Base-by-base conservation (phyloP, 2,797 vertebrate genomes). In the Falco rusticolus region DNA sequence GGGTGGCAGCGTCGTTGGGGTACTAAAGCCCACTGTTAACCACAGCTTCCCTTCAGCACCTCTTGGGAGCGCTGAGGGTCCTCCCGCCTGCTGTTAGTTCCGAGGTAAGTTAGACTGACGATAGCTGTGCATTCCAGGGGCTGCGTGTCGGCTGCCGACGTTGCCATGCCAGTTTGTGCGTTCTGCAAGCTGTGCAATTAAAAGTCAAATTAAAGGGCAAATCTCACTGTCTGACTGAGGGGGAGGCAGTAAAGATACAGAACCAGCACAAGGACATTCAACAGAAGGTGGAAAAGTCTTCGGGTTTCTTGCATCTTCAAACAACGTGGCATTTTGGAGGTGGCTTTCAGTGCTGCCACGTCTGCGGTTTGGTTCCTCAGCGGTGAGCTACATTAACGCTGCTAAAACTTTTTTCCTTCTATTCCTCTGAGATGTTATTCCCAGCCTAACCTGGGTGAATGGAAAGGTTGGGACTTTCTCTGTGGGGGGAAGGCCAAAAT, bases 1-100 rank as follows among this genome's bases (percentile, higher is more conserved):
- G 50, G 57, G 9, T 9, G 43, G 14, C 13, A 12, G 5, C 0
- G 6, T 9, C 12, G 20, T 13, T 15, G 26, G 33, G 33, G 6
- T 14, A 6, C 26, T 25, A 70, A 51, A 47, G 9, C 59, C 14
- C 41, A 41, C 25, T 33, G 3, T 22, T 25, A 26, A 19, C 28
- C 5, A 1, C 17, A 21, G 14, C 17, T 41, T 39, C 63, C 18
- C 13, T 56, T 41, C 11, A 43, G 43, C 48, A 60, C 29, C 9
- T 28, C 24, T 17, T 17, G 20, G 53, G 33, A 33, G 48, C 13
- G 17, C 29, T 10, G 7, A 29, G 64, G 34, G 33, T 19, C 33
- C 6, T 34, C 29, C 57, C 22, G 31, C 59, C 22, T 10, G 22
- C 33, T 19, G 22, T 76, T 11, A 9, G 41, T 25, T 21, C 25